These are phyloP conservation scores for Paramormyrops hopkinsi DNA, from an alignment of 2,797 vertebrate species.

Conservation along the genomic window DNA sequence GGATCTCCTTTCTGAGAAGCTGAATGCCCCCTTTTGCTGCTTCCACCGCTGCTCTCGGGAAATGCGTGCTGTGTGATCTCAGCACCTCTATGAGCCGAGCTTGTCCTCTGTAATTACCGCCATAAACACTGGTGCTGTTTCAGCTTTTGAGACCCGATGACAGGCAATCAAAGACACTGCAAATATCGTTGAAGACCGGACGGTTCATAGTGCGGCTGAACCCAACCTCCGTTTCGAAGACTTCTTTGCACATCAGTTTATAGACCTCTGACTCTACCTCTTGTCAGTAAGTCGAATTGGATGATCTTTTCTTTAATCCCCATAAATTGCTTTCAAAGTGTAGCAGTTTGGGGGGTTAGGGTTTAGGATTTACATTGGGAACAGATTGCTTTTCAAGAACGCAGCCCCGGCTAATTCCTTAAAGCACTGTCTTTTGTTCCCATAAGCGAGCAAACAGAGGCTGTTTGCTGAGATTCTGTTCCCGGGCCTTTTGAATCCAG, in stretches of 20 bases:
- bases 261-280: neutral
- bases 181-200: neutral
- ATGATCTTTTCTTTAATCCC: neutral
- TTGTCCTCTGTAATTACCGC: neutral
- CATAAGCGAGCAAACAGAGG: neutral
- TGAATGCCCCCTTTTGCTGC: neutral
- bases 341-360: neutral
- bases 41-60: neutral
- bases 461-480: neutral
- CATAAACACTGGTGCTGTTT: conserved; percentile 1
- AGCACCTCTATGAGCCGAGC: neutral
- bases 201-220: neutral
- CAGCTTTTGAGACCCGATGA: neutral
- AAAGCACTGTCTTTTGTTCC: neutral
- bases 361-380: neutral
- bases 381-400: neutral
- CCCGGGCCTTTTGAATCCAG: neutral
- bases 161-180: neutral
- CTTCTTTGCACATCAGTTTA: neutral
- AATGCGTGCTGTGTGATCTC: neutral
- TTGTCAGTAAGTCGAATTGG: neutral
- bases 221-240: neutral
- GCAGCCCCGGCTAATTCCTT: neutral
- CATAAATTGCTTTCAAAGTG: neutral
- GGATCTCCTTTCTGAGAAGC: neutral